phyloP scores from a whole-genome alignment of 2,888 invertebrate species.

The Hedya salicella region DNA sequence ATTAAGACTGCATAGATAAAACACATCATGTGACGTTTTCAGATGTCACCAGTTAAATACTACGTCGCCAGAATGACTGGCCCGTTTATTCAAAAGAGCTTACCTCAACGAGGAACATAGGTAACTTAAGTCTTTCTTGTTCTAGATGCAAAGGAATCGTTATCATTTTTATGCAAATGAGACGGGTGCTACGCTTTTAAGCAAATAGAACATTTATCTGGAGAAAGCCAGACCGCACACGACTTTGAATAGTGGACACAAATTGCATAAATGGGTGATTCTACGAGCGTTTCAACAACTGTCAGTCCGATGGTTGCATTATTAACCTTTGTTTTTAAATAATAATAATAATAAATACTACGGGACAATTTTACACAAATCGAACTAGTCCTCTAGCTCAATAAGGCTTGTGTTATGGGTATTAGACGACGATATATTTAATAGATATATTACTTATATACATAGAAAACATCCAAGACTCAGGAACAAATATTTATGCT shows the following conservation, averaged over 20 bases:
- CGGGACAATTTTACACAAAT: no score
- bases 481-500: no score
- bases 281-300: no score
- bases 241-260: conserved; percentile 34
- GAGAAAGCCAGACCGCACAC: conserved; percentile 60
- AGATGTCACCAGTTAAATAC: not conserved
- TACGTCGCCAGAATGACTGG: not conserved
- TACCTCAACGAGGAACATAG: not conserved
- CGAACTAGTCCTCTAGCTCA: no score
- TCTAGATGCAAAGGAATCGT: conserved; percentile 49
- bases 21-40: not conserved
- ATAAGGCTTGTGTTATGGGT: no score
- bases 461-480: no score
- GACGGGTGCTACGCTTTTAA: conserved; percentile 49
- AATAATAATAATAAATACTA: no score
- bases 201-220: conserved; percentile 47
- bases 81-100: not conserved
- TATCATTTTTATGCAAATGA: conserved; percentile 66
- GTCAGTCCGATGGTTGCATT: no score
- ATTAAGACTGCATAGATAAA: not conserved
- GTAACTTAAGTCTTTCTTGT: conserved; percentile 40
- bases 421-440: no score
- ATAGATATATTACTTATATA: no score
- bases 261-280: conserved; percentile 19
- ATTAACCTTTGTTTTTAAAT: no score